Evolutionary conservation across 2,888 invertebrate species (phyloP).

Genomic region (Andrena camellia): DNA sequence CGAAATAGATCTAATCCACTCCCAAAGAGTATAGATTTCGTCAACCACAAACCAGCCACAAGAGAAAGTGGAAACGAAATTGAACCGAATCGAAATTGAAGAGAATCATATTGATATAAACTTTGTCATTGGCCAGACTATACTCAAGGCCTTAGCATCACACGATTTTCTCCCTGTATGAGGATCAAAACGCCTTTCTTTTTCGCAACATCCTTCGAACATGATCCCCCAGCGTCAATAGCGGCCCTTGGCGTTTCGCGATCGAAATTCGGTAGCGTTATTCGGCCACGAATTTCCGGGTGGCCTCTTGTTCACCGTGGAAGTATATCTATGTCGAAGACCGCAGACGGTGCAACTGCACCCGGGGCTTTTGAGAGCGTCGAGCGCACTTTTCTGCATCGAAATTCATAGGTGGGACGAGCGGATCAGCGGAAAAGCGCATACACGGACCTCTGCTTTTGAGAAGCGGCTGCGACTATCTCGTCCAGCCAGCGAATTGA

Average conservation of each 20-base stretch:
- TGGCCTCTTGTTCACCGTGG: conserved; percentile 25
- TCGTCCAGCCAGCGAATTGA: conserved; percentile 35
- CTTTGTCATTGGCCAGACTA: no score
- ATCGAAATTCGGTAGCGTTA: conserved; percentile 25
- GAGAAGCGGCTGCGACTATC: conserved; percentile 22
- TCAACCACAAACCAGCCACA: no score
- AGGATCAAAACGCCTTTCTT: not conserved
- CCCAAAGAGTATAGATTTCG: no score
- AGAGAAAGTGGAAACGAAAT: no score
- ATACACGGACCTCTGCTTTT: conserved; percentile 41
- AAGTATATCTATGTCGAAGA: conserved; percentile 46
- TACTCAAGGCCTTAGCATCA: not conserved
- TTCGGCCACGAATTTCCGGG: conserved; percentile 33
- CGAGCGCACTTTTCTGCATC: conserved; percentile 49
- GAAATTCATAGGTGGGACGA: conserved; percentile 41
- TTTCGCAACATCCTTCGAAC: not conserved
- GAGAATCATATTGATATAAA: no score
- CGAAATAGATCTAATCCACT: no score
- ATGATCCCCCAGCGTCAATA: not conserved
- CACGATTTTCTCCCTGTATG: not conserved
- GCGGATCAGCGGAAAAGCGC: conserved; percentile 25
- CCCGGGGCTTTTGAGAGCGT: conserved; percentile 33
- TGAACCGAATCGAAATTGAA: no score
- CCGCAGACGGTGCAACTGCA: conserved; percentile 44
- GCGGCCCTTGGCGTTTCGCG: conserved; percentile 17